Conservation (phyloP, 2,797 vertebrate species). For the Schizopygopsis pylzovi region DNA sequence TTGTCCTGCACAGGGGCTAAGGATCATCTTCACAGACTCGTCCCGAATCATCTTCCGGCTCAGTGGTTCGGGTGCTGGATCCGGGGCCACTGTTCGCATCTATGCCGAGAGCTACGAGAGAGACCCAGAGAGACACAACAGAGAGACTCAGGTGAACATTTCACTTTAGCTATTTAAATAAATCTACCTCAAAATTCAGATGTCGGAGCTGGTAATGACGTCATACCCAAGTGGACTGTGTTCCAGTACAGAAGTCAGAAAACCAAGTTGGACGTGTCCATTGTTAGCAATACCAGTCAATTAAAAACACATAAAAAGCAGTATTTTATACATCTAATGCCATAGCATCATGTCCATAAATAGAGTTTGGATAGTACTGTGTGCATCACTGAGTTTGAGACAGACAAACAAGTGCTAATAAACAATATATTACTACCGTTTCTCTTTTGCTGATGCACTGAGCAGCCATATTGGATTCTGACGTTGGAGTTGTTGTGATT, state of each 20-base stretch:
- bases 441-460: neutral
- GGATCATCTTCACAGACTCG: conserved; percentile 89
- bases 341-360: too few relatives aligned
- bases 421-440: neutral
- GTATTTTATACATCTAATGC: too few relatives aligned
- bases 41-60: conserved; percentile 93
- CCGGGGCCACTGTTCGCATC: conserved; percentile 88
- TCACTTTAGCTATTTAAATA: neutral
- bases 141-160: conserved; percentile 92
- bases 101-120: conserved; percentile 96
- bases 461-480: neutral
- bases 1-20: conserved; percentile 82
- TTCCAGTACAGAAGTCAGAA: neutral
- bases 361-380: too few relatives aligned
- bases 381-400: too few relatives aligned
- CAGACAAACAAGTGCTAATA: too few relatives aligned
- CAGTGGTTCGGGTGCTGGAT: conserved; percentile 89
- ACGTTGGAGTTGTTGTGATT: neutral
- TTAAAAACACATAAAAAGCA: too few relatives aligned
- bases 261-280: neutral
- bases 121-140: conserved; percentile 90
- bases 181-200: neutral
- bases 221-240: neutral
- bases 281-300: neutral
- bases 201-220: neutral